Percentiles rank a stretch among this genome's conserved stretches.
phyloP scores from a whole-genome alignment of 2,888 invertebrate genomes.

The Bedellia somnulentella region DNA sequence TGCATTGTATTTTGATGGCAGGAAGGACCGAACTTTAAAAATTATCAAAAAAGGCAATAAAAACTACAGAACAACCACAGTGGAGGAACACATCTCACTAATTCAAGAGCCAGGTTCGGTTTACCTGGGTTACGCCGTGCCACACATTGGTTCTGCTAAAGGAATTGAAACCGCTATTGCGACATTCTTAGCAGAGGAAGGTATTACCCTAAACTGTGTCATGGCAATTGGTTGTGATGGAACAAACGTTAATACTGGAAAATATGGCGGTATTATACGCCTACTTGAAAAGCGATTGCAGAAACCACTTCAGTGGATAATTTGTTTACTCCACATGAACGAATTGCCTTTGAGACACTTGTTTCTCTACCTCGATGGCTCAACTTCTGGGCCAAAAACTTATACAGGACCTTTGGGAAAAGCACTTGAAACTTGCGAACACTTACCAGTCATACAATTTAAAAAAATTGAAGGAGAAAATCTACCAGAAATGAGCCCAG shows the following conservation, averaged over 20 bases:
- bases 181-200: slow-evolving; percentile 2
- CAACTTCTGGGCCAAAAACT: slow-evolving; percentile 11
- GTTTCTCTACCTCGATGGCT: slow-evolving; percentile 12
- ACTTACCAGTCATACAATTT: slow-evolving; percentile 1
- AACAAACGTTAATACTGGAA: slow-evolving; percentile 11
- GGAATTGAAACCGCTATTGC: slow-evolving; percentile 3
- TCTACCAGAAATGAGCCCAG: not conserved
- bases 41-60: slow-evolving; percentile 10
- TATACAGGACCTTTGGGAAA: slow-evolving; percentile 13
- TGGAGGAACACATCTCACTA: slow-evolving; percentile 11
- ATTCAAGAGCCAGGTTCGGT: slow-evolving; percentile 9
- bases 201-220: slow-evolving; percentile 5
- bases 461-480: not conserved
- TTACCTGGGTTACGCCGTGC: slow-evolving; percentile 7
- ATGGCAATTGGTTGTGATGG: slow-evolving; percentile 13
- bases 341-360: slow-evolving; percentile 12
- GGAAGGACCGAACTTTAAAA: slow-evolving; percentile 7
- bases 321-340: slow-evolving; percentile 12
- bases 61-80: slow-evolving; percentile 2
- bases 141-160: slow-evolving; percentile 2
- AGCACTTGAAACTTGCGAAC: slow-evolving; percentile 7
- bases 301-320: slow-evolving; percentile 12
- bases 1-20: slow-evolving; percentile 13
- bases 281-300: slow-evolving; percentile 11
- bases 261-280: slow-evolving; percentile 10